phyloP scores from a whole-genome alignment of 2,888 invertebrate species.

The Thymelicus lineola region DNA sequence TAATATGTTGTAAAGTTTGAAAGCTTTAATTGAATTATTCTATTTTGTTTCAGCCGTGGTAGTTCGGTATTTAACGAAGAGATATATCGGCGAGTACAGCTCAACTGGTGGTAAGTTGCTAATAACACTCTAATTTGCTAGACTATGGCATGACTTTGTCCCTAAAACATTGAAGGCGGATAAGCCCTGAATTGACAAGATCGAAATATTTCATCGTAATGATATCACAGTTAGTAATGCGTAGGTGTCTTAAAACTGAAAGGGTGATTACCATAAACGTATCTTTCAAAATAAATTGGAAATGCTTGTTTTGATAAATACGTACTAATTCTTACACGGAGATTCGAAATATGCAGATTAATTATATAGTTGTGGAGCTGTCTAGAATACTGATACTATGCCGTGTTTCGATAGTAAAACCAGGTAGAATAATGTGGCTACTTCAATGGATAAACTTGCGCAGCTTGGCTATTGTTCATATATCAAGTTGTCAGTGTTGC shows the following conservation, averaged over 20 bases:
- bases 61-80: conserved; percentile 91
- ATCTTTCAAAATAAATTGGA: conserved; percentile 6
- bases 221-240: neutral
- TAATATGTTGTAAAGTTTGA: neutral
- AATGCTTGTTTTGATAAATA: conserved; percentile 24
- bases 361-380: conserved; percentile 16
- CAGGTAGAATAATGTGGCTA: conserved; percentile 10
- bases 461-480: conserved; percentile 24
- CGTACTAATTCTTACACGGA: conserved; percentile 6
- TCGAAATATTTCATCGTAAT: neutral
- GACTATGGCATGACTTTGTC: too few species aligned
- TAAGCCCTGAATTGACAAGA: too few species aligned
- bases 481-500: conserved; percentile 52
- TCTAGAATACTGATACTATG: conserved; percentile 8
- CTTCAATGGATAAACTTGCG: conserved; percentile 20
- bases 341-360: conserved; percentile 11
- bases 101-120: conserved; percentile 89
- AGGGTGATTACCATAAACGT: neutral
- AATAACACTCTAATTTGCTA: too few species aligned
- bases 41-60: conserved; percentile 90
- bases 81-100: conserved; percentile 93
- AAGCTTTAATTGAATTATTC: conserved; percentile 42
- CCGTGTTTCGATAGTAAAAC: conserved; percentile 4
- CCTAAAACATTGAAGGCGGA: too few species aligned
- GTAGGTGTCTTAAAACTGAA: conserved; percentile 1